Evolutionary conservation across 2,113 vertebrate genomes (phyloP), one percentile per base, ranked within the genome.

Genomic region (Polypterus bichir): DNA sequence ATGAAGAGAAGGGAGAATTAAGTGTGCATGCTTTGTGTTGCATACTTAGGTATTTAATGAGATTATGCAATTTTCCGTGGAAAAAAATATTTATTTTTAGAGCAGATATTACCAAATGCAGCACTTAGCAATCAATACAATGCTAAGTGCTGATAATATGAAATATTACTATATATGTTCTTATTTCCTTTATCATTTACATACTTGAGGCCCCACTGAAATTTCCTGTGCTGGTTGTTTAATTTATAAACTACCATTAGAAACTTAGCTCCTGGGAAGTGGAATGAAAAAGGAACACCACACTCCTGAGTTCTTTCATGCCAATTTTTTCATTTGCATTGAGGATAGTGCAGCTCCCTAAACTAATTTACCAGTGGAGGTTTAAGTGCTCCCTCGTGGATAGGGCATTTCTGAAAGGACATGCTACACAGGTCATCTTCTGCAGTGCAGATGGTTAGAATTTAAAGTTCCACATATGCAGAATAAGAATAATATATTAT

Each of bases 201-300:
- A 53, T 54, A 57, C 72, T 68, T 70, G 68, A 73, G 67, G 68
- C 56, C 9, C 62, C 64, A 61, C 64, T 59, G 48, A 48, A 7
- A 45, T 55, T 55, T 58, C 46, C 7, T 58, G n/a, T 44, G 8
- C 2, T 44, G 62, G 64, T 66, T 68, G 59, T 69, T 66, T 80
- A 75, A 83, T 83, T 83, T 78, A 79, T 81, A 77, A 61, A 53
- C 71, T 81, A 76, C 74, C 68, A 62, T 62, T 62, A 67, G 58
- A 68, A 74, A 79, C 65, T 72, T 66, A 73, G 69, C 77, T 69
- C 71, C 47, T 2, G 72, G 55, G 75, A 64, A 58, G 69, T 63
- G 71, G 66, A 64, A 9, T 59, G 65, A 71, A 76, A 74, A 72
- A 66, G 69, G 72, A 65, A 68, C 64, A 27, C 72, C 74, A 80